A percentile compares a stretch with the other conserved stretches of the same genome.
phyloP scores from a whole-genome alignment of 2,888 invertebrate species.

The Labia minor region DNA sequence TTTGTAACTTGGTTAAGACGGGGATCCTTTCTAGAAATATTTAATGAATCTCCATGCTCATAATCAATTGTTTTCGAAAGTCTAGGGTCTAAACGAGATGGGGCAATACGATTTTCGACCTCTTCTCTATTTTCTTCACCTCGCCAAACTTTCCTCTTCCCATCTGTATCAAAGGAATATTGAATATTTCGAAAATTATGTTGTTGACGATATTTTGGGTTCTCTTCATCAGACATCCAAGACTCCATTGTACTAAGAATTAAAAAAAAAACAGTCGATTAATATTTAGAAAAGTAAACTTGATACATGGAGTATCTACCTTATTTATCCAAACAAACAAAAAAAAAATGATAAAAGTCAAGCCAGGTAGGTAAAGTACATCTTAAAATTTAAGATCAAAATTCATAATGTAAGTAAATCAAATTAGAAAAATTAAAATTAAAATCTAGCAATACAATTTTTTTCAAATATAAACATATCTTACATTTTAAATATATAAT shows the following conservation, averaged over 20 bases:
- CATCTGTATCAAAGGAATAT: neutral
- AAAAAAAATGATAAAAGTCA: neutral
- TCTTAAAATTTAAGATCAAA: neutral
- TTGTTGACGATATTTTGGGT: neutral
- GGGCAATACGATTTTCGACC: neutral
- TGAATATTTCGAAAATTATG: neutral
- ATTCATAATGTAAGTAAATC: neutral
- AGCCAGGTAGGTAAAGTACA: neutral
- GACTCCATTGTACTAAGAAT: neutral
- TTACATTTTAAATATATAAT: neutral
- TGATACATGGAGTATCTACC: too few relatives aligned
- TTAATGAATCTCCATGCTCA: neutral
- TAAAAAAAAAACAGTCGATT: neutral
- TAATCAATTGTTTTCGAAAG: neutral
- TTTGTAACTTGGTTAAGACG: neutral
- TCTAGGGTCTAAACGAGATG: neutral
- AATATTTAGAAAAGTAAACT: neutral
- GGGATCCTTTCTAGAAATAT: neutral
- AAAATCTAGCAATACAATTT: neutral
- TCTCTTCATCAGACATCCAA: neutral
- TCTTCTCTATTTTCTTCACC: neutral
- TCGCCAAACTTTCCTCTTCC: neutral
- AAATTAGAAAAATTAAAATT: neutral
- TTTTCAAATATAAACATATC: neutral
- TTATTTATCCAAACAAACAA: neutral